Percentiles rank a stretch among this genome's conserved stretches.
Evolutionary conservation across 2,888 invertebrate species (phyloP).

Genomic region (Yponomeuta sedellus): DNA sequence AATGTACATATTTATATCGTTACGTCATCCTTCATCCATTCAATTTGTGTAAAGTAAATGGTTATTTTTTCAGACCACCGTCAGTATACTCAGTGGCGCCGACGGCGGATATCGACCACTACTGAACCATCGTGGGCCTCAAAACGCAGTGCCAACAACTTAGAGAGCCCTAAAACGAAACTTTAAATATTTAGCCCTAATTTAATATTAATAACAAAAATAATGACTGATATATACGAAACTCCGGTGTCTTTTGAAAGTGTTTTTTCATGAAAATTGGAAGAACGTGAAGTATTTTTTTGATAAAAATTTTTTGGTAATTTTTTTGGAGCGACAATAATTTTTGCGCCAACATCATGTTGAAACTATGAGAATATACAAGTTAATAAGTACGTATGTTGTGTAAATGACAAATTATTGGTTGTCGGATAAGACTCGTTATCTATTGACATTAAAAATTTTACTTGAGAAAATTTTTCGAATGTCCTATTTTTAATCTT

Average conservation of each 20-base stretch:
- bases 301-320: neutral
- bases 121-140: conserved; percentile 45
- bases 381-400: neutral
- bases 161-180: neutral
- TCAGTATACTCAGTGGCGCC: conserved; percentile 68
- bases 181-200: neutral
- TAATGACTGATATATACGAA: conserved; percentile 26
- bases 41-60: neutral
- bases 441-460: conserved; percentile 55
- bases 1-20: too few species aligned
- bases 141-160: conserved; percentile 30
- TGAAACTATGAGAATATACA: conserved; percentile 17
- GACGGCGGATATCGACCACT: conserved; percentile 55
- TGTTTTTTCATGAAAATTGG: neutral
- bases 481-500: conserved; percentile 34
- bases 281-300: neutral
- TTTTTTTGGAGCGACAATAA: neutral
- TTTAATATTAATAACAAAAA: conserved; percentile 20
- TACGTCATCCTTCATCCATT: neutral
- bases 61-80: conserved; percentile 50
- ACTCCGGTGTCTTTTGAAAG: conserved; percentile 35
- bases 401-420: neutral
- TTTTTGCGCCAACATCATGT: conserved; percentile 6
- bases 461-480: conserved; percentile 61
- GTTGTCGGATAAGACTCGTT: conserved; percentile 18